Conservation (phyloP, 1,140 invertebrate species). For the Drosophila pseudoobscura region DNA sequence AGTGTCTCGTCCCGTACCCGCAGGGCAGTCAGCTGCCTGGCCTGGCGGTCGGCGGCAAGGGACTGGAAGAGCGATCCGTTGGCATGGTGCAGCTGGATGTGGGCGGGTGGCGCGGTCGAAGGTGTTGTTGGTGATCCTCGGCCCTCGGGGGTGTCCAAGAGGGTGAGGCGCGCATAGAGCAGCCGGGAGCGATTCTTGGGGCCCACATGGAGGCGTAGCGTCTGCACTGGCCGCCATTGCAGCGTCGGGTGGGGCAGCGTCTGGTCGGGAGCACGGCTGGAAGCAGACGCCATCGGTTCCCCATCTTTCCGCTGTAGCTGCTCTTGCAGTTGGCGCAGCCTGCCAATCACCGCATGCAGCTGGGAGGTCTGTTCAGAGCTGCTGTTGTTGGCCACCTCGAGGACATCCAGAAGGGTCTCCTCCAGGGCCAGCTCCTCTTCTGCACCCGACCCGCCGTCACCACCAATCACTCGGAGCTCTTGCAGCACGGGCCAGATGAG, state of each 20-base stretch:
- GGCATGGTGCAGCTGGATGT: slow-evolving; percentile 58
- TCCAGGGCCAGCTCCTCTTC: slow-evolving; percentile 28
- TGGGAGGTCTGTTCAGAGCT: slow-evolving; percentile 17
- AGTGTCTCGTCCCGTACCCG: slow-evolving; percentile 69
- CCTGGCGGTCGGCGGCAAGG: slow-evolving; percentile 44
- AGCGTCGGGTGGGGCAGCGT: not conserved
- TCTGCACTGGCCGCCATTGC: slow-evolving; percentile 36
- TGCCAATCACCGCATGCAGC: slow-evolving; percentile 59
- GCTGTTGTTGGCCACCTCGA: slow-evolving; percentile 48
- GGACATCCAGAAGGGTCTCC: slow-evolving; percentile 50
- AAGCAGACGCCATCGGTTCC: not conserved
- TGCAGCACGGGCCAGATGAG: slow-evolving; percentile 61
- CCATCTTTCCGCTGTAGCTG: slow-evolving; percentile 14
- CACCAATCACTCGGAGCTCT: slow-evolving; percentile 35
- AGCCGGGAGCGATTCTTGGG: slow-evolving; percentile 11
- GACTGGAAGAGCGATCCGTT: slow-evolving; percentile 73
- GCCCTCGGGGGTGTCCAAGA: not conserved
- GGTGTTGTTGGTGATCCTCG: slow-evolving; percentile 30
- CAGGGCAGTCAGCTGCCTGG: slow-evolving; percentile 56
- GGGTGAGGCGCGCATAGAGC: slow-evolving; percentile 57
- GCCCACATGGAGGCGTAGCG: slow-evolving; percentile 54
- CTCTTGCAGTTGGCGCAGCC: slow-evolving; percentile 49
- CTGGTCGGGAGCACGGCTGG: slow-evolving; percentile 1
- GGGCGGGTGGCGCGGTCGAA: slow-evolving; percentile 45
- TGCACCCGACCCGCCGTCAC: not conserved